Conservation (phyloP, 2,888 invertebrate genomes). For the Anticlea derivata region DNA sequence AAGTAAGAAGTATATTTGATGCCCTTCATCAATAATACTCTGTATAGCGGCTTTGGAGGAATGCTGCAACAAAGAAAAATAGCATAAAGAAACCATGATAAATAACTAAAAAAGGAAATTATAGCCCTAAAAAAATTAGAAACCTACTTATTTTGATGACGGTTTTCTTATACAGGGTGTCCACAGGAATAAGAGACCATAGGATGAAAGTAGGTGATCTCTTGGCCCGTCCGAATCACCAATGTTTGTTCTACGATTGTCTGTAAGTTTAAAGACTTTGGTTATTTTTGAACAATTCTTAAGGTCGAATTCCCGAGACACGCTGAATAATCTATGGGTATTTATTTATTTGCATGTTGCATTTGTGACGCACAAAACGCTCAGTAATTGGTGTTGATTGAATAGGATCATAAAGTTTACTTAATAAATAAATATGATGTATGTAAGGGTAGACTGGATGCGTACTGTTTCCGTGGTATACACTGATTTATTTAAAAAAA, state of each 20-base stretch:
- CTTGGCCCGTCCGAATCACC: slow-evolving; percentile 1
- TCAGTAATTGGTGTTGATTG: no score
- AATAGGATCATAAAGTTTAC: no score
- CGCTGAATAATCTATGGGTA: slow-evolving; percentile 2
- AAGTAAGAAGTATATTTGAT: slow-evolving; percentile 65
- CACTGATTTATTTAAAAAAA: no score
- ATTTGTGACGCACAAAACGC: no score
- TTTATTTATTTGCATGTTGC: no score
- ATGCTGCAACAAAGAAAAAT: slow-evolving; percentile 56
- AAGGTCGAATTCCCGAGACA: slow-evolving; percentile 14
- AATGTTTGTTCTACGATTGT: slow-evolving; percentile 1
- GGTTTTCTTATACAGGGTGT: slow-evolving; percentile 13
- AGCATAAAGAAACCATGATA: not conserved
- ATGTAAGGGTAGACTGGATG: no score
- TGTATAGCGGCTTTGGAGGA: slow-evolving; percentile 51
- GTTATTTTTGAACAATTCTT: slow-evolving; percentile 4
- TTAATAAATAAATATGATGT: no score
- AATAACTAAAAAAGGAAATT: not conserved
- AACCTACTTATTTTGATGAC: slow-evolving; percentile 16
- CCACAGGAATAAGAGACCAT: slow-evolving; percentile 18
- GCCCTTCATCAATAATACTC: slow-evolving; percentile 51
- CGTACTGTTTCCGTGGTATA: no score
- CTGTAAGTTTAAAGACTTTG: slow-evolving; percentile 18
- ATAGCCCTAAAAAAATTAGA: no score
- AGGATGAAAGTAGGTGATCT: slow-evolving; percentile 8